Base-by-base conservation (phyloP, 1,140 invertebrate species). In the Centruroides vittatus region DNA sequence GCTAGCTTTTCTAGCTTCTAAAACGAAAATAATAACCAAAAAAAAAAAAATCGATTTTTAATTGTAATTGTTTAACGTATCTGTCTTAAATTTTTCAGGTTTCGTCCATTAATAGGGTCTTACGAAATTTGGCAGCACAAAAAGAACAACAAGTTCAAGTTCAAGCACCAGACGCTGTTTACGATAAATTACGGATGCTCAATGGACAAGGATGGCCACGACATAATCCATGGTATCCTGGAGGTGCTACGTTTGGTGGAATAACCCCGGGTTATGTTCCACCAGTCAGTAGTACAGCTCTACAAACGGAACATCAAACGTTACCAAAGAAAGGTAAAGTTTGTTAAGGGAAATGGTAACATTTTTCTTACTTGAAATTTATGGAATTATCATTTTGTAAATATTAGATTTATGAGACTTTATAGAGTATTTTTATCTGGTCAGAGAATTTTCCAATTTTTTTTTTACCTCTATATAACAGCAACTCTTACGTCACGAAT, bases 51-150 rank as follows among this genome's bases (percentile, higher is more conserved):
- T 23, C 23, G 23, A 0, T 23, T 23, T 23, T 23, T 23, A 23
- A 23, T 23, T 23, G 23, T 23, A 23, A 23, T 23, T 23, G 23
- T 23, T 23, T 23, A 23, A 23, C 23, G 23, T 23, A 23, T 41
- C 3, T 34, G 5, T 41, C 41, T 41, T 41, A 41, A 6, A 23
- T 36, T 72, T 76, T 55, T 2, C 79, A 99, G 96, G 96, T 99
- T 66, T 99, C 96, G 64, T 99, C 96, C 68, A 99, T 99, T 74
- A 99, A 99, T 79, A 87, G 96, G 67, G 96, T 99, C 61, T 79
- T 99, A 60, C 80, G 96, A 60, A 99, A 98, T 79, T 79, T 99
- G 68, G 92, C 94, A 1, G 91, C 93, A 6, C 93, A 98, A 75
- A 99, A 97, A 75, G 93, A 97, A 73, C 90, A 94, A 74, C 83